Base-by-base conservation (phyloP, 2,113 vertebrate species). In the Aegithalos caudatus region DNA sequence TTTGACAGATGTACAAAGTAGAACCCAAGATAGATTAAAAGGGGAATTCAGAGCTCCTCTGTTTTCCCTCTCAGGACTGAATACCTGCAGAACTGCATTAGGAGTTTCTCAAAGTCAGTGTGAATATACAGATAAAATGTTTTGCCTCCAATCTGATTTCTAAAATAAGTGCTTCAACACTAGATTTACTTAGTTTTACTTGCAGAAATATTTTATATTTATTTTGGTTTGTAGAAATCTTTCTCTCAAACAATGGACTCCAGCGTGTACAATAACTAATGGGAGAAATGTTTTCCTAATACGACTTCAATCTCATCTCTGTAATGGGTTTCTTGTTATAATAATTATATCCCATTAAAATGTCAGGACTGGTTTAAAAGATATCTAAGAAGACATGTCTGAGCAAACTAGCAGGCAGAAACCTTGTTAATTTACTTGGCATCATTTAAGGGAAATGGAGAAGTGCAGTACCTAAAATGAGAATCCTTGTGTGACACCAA, bases 341-440 rank as follows among this genome's bases (percentile, higher is more conserved):
- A 94, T 85, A 95, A 96, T 94, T 96, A 74, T 47, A 91, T 90
- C 79, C 42, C 81, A 96, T 90, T 95, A 92, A 96, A 81, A 90
- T 74, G 91, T 78, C 74, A 87, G 86, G 77, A 69, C 67, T 66
- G 11, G 42, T 93, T 97, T 95, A 56, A 96, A 94, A 88, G 45
- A 50, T 85, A 84, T 64, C 44, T 81, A 77, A 88, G 90, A 89
- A 20, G 71, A 81, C 58, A 51, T 6, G 53, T 81, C 81, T 96
- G 67, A 94, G 33, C 69, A 92, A 95, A 94, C 48, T 57, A 70
- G 69, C 48, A 82, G 60, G 66, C 86, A 86, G 84, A 95, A 92
- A 81, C 48, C 48, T 88, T 85, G 73, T 81, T 92, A 60, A 96
- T 95, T 94, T 93, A 50, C 24, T 95, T 91, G 93, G 81, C 61